Conservation (phyloP, 2,888 invertebrate genomes). For the Eretmocerus hayati region DNA sequence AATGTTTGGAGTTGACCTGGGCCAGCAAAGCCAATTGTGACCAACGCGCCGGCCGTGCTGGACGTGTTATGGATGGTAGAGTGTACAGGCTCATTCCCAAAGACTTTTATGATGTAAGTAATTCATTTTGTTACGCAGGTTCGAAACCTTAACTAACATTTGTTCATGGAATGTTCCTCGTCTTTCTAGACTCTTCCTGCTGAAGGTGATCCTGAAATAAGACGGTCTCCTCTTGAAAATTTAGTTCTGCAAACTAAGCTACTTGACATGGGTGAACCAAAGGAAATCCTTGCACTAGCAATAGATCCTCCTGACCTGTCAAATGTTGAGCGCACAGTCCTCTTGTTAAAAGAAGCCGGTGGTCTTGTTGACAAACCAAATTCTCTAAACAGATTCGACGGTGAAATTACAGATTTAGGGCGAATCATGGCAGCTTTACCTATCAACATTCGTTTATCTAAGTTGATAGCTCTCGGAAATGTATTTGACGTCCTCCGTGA, state of each 20-base stretch:
- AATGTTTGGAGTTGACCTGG: constrained; percentile 74
- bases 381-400: constrained; percentile 60
- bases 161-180: neutral
- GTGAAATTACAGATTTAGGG: constrained; percentile 82
- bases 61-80: constrained; percentile 76
- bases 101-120: constrained; percentile 53
- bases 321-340: constrained; percentile 73
- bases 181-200: constrained; percentile 42
- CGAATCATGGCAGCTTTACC: constrained; percentile 76
- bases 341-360: constrained; percentile 82
- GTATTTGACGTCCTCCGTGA: constrained; percentile 81
- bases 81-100: constrained; percentile 74
- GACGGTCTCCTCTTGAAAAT: constrained; percentile 72
- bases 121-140: neutral
- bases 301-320: constrained; percentile 79
- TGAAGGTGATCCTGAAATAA: constrained; percentile 67
- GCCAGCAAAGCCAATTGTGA: constrained; percentile 83
- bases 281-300: constrained; percentile 74
- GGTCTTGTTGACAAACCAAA: constrained; percentile 60
- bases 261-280: constrained; percentile 72
- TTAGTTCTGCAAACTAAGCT: constrained; percentile 75
- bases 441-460: constrained; percentile 72
- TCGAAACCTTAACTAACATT: neutral
- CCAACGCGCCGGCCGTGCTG: constrained; percentile 86
- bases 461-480: constrained; percentile 80